Evolutionary conservation across 2,113 vertebrate genomes (phyloP).

Genomic region (Callipepla squamata): DNA sequence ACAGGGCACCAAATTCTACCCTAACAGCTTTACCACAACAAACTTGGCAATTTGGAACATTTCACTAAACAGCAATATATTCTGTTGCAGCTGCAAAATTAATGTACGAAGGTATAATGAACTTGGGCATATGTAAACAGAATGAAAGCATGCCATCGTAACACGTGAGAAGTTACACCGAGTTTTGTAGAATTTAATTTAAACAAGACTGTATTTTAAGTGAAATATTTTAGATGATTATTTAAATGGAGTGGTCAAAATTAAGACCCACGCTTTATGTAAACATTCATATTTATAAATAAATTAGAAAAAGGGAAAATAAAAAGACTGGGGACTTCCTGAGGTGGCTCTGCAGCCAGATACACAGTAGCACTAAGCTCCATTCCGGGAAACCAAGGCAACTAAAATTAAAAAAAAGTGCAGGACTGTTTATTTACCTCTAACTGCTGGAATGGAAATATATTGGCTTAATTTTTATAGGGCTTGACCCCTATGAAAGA

Average conservation of each 20-base stretch:
- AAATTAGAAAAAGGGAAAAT: slow-evolving; percentile 53
- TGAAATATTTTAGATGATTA: slow-evolving; percentile 64
- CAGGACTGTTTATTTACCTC: slow-evolving; percentile 59
- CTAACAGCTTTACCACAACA: slow-evolving; percentile 22
- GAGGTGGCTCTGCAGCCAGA: slow-evolving; percentile 75
- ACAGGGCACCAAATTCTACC: slow-evolving; percentile 20
- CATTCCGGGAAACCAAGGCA: slow-evolving; percentile 74
- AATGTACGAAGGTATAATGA: slow-evolving; percentile 24
- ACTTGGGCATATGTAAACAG: slow-evolving; percentile 51
- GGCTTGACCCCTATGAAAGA: slow-evolving; percentile 65
- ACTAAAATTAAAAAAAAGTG: slow-evolving; percentile 70
- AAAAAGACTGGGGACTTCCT: slow-evolving; percentile 66
- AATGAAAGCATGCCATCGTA: not conserved
- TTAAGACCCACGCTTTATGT: slow-evolving; percentile 72
- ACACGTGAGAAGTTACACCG: slow-evolving; percentile 6
- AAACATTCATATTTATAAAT: slow-evolving; percentile 79
- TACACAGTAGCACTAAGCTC: slow-evolving; percentile 77
- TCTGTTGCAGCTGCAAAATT: slow-evolving; percentile 14
- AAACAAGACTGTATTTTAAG: slow-evolving; percentile 44
- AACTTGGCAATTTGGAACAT: slow-evolving; percentile 70
- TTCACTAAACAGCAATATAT: not conserved
- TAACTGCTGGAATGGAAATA: slow-evolving; percentile 69
- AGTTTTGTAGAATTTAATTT: slow-evolving; percentile 57
- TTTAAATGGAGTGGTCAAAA: slow-evolving; percentile 73
- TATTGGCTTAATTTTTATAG: slow-evolving; percentile 65